A percentile compares a stretch with the other conserved stretches of the same genome.
These are phyloP conservation scores for Misgurnus mizolepis DNA, from an alignment of 2,113 vertebrate species.

Conservation along the genomic window DNA sequence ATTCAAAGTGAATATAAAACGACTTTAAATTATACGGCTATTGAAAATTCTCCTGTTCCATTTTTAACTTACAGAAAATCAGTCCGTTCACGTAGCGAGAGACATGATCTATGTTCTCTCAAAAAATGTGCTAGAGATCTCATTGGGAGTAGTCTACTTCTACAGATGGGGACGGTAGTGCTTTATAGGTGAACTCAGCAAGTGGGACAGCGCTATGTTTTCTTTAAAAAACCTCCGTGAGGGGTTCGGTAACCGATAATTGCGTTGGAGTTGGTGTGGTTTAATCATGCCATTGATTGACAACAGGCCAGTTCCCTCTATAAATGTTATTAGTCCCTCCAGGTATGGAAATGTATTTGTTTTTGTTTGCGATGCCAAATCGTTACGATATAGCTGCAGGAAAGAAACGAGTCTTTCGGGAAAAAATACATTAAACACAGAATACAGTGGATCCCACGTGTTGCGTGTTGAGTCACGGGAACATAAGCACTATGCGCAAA, in stretches of 20 bases:
- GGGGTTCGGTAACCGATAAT: conserved; percentile 66
- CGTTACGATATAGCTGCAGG: conserved; percentile 77
- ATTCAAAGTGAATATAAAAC: neutral
- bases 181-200: neutral
- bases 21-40: conserved; percentile 8
- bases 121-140: conserved; percentile 15
- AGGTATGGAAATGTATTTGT: conserved; percentile 26
- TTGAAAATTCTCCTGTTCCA: neutral
- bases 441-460: neutral
- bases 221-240: neutral
- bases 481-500: conserved; percentile 26
- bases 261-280: conserved; percentile 80
- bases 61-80: neutral
- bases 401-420: conserved; percentile 62
- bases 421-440: neutral
- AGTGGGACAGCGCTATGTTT: neutral
- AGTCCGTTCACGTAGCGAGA: conserved; percentile 8
- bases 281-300: conserved; percentile 85
- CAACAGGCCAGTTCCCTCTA: conserved; percentile 78
- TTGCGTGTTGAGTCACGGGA: conserved; percentile 7
- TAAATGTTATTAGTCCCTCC: conserved; percentile 78
- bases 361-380: conserved; percentile 75
- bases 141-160: neutral
- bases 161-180: conserved; percentile 11
- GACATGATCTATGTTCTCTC: conserved; percentile 21